Percentiles rank a stretch among this genome's conserved stretches.
Evolutionary conservation across 2,797 vertebrate genomes (phyloP).

Genomic region (Myripristis murdjan): DNA sequence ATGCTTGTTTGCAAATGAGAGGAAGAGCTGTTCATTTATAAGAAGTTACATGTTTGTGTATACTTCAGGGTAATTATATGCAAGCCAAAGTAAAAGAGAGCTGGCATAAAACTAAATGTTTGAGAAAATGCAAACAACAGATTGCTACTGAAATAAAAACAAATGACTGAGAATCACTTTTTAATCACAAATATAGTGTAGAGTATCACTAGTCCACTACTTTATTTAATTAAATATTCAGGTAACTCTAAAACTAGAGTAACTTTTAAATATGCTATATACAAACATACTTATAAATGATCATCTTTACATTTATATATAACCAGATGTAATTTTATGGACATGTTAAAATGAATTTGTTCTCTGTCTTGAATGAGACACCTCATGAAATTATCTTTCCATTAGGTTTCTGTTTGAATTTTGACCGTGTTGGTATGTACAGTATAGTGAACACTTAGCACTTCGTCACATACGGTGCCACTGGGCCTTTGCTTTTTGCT

Average conservation of each 20-base stretch:
- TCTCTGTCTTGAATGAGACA: background rate
- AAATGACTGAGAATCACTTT: background rate
- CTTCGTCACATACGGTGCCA: no score
- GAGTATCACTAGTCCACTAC: background rate
- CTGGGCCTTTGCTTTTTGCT: background rate
- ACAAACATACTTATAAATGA: conserved; percentile 1
- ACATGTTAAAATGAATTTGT: conserved; percentile 18
- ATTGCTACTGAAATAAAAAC: conserved; percentile 39
- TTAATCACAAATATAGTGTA: background rate
- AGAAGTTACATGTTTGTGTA: background rate
- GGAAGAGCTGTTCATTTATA: conserved; percentile 19
- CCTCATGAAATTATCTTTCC: background rate
- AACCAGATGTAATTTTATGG: background rate
- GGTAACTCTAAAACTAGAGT: conserved; percentile 1
- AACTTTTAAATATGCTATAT: conserved; percentile 13
- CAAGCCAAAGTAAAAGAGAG: conserved; percentile 24
- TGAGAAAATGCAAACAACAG: conserved; percentile 9
- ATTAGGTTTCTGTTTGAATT: background rate
- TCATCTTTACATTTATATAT: background rate
- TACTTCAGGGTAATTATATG: conserved; percentile 9
- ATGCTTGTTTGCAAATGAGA: conserved; percentile 23
- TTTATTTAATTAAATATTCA: background rate
- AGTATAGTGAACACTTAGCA: no score
- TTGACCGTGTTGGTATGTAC: background rate
- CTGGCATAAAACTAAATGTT: background rate